Percentiles rank a stretch among this genome's conserved stretches.
These are phyloP conservation scores for Chiloscyllium punctatum DNA, from an alignment of 2,797 vertebrate genomes.

Conservation along the genomic window DNA sequence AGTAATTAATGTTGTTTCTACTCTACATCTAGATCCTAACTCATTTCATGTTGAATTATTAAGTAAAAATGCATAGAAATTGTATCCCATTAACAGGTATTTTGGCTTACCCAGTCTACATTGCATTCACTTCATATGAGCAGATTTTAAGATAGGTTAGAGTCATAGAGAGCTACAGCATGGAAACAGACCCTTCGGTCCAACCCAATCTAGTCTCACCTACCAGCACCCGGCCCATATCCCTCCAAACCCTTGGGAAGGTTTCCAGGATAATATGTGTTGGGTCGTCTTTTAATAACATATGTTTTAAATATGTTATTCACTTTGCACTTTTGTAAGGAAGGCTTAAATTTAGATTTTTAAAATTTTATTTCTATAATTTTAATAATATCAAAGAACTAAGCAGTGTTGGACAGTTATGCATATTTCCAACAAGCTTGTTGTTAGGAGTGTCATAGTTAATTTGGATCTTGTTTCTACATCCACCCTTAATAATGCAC, in stretches of 20 bases:
- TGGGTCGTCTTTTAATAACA: not conserved
- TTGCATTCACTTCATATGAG: not conserved
- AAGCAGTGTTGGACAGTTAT: not conserved
- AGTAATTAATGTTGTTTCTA: slow-evolving; percentile 4
- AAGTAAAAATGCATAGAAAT: not conserved
- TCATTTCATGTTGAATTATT: not conserved
- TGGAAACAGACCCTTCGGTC: no score
- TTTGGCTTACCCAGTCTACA: not conserved
- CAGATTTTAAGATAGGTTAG: not conserved
- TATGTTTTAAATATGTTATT: not conserved
- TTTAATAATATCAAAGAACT: not conserved
- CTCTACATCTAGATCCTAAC: not conserved
- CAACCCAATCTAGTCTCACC: no score
- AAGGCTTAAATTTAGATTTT: not conserved
- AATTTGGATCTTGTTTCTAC: not conserved
- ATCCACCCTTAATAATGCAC: not conserved
- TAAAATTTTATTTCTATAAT: not conserved
- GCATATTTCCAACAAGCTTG: not conserved
- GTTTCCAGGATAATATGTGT: not conserved
- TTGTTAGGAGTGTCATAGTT: not conserved
- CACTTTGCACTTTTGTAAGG: not conserved
- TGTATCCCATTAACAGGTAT: not conserved
- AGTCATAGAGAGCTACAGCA: no score
- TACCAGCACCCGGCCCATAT: no score
- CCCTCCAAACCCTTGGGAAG: not conserved